These are phyloP conservation scores for Choreutis nemorana DNA, from an alignment of 2,888 invertebrate genomes.

Conservation along the genomic window DNA sequence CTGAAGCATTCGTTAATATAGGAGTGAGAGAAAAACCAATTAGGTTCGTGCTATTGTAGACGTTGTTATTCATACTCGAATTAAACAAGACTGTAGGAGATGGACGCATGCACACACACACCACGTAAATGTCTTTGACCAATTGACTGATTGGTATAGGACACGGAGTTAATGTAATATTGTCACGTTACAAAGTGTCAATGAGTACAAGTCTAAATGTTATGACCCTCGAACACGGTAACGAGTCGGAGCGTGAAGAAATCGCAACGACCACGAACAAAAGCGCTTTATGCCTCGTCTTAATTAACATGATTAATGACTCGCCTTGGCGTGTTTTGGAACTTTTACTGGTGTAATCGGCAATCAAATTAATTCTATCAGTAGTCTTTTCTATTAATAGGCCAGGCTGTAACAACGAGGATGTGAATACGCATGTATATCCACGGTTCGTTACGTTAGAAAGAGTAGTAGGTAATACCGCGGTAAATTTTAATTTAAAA, in stretches of 20 bases:
- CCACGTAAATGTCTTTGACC: no score
- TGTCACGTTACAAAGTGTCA: slow-evolving; percentile 16
- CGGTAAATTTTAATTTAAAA: no score
- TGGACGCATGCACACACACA: no score
- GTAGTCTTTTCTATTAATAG: slow-evolving; percentile 58
- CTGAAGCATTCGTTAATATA: no score
- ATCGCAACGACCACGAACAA: slow-evolving; percentile 51
- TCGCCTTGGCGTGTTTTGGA: slow-evolving; percentile 52
- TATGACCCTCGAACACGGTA: slow-evolving; percentile 21
- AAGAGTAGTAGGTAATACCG: no score
- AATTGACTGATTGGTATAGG: slow-evolving; percentile 18
- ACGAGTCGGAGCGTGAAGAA: slow-evolving; percentile 29
- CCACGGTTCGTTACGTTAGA: slow-evolving; percentile 44
- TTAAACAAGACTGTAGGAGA: no score
- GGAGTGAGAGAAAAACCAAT: slow-evolving; percentile 35
- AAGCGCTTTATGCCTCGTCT: slow-evolving; percentile 55
- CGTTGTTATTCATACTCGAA: no score
- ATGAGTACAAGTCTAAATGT: slow-evolving; percentile 16
- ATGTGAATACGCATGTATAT: slow-evolving; percentile 38
- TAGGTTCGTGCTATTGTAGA: no score
- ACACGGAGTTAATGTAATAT: slow-evolving; percentile 11
- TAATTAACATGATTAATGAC: slow-evolving; percentile 65
- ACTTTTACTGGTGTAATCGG: slow-evolving; percentile 59
- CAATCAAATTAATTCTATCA: slow-evolving; percentile 65
- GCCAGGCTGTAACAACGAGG: no score